Percentiles rank a stretch among this genome's conserved stretches.
Evolutionary conservation across 2,797 vertebrate species (phyloP).

Genomic region (Sebastes oblongus): DNA sequence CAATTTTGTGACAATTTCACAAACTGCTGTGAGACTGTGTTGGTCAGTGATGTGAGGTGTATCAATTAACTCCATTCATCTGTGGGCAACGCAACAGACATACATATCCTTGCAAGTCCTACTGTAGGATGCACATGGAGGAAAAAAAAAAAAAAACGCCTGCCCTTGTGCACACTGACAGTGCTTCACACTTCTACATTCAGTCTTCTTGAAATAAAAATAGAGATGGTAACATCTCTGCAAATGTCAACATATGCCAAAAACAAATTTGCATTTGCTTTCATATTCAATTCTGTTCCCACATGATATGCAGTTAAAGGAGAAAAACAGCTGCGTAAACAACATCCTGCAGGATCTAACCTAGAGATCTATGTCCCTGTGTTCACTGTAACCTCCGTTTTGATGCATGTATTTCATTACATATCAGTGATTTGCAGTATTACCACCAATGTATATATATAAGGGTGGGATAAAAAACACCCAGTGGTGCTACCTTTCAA

Average conservation of each 20-base stretch:
- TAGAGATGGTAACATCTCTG: conserved; percentile 33
- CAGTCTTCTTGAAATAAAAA: conserved; percentile 46
- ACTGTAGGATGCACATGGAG: not conserved
- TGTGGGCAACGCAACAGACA: not conserved
- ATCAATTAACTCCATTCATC: not conserved
- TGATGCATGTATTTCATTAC: conserved; percentile 58
- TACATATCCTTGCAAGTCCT: not conserved
- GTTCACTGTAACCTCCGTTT: conserved; percentile 21
- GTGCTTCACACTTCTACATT: not conserved
- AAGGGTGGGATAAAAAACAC: conserved; percentile 20
- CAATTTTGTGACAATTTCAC: too few species aligned
- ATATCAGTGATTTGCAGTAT: conserved; percentile 35
- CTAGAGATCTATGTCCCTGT: conserved; percentile 14
- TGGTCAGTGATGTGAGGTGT: conserved; percentile 6
- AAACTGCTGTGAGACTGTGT: rapidly evolving
- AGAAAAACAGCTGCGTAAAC: conserved; percentile 30
- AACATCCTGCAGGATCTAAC: conserved; percentile 29
- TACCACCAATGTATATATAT: conserved; percentile 36
- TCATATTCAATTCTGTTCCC: conserved; percentile 57
- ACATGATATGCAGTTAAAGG: conserved; percentile 35
- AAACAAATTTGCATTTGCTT: conserved; percentile 60
- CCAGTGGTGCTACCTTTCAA: conserved; percentile 8
- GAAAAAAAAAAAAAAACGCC: not conserved
- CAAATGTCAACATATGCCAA: conserved; percentile 53
- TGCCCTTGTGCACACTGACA: not conserved